Conservation (phyloP, 2,797 vertebrate genomes). For the Syngnathus rostellatus region DNA sequence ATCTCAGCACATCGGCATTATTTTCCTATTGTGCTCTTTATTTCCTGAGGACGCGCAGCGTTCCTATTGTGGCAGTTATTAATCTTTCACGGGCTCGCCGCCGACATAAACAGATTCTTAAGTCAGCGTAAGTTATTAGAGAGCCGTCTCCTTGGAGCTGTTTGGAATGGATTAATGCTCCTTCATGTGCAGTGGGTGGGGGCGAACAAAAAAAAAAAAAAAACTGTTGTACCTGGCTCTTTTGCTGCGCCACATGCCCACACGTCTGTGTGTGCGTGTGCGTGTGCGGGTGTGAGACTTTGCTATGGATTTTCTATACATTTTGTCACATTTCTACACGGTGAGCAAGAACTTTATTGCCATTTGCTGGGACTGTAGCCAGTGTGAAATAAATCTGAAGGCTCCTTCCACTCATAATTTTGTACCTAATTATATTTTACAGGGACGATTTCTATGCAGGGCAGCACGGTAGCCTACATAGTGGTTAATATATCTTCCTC, state of each 20-base stretch:
- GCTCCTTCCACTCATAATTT: neutral
- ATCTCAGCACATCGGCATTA: slow-evolving; percentile 38
- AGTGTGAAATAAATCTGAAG: neutral
- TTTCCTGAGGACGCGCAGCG: slow-evolving; percentile 18
- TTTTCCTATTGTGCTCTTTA: slow-evolving; percentile 29
- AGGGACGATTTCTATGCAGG: neutral
- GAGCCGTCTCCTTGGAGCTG: slow-evolving; percentile 44
- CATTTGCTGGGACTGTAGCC: neutral
- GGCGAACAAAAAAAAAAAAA: slow-evolving; percentile 16
- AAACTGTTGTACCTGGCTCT: slow-evolving; percentile 19
- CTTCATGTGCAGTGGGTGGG: slow-evolving; percentile 41
- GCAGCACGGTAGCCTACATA: neutral
- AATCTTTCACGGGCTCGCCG: slow-evolving; percentile 47
- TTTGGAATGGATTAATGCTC: slow-evolving; percentile 56
- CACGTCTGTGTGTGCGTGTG: slow-evolving; percentile 28
- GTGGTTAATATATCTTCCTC: neutral
- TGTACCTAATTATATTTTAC: neutral
- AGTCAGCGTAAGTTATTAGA: slow-evolving; percentile 57
- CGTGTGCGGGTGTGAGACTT: neutral
- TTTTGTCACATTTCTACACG: neutral
- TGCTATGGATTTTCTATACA: neutral
- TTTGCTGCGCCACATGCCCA: slow-evolving; percentile 7
- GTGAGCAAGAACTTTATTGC: neutral
- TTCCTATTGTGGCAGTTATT: slow-evolving; percentile 41
- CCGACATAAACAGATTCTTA: slow-evolving; percentile 58